Conservation (phyloP, 2,888 invertebrate genomes). For the Heteropelma amictum region DNA sequence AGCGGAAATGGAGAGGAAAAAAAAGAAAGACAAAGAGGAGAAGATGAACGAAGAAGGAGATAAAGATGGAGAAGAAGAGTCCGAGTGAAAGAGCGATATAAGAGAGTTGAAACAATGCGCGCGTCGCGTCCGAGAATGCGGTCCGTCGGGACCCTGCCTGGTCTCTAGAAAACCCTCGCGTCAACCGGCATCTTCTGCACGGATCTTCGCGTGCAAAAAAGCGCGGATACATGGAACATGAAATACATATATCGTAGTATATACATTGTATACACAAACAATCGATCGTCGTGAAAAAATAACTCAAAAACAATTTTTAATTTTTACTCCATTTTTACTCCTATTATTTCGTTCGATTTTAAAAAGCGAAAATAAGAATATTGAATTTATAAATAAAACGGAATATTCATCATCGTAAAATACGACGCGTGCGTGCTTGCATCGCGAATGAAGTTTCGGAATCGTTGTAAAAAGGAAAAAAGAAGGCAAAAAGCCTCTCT, state of each 20-base stretch:
- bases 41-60: constrained; percentile 49
- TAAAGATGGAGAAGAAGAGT: constrained; percentile 59
- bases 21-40: constrained; percentile 28
- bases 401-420: not conserved
- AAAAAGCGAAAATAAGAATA: too few relatives aligned
- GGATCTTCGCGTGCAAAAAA: constrained; percentile 33
- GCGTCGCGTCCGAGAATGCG: constrained; percentile 77
- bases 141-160: constrained; percentile 73
- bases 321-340: not conserved
- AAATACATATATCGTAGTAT: constrained; percentile 32
- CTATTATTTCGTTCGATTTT: too few relatives aligned
- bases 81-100: constrained; percentile 52
- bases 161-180: constrained; percentile 52
- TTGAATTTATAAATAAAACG: not conserved
- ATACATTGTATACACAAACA: not conserved
- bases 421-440: constrained; percentile 32
- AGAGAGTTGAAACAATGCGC: constrained; percentile 73
- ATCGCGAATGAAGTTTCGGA: constrained; percentile 36
- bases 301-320: constrained; percentile 15
- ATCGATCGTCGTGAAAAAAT: constrained; percentile 22
- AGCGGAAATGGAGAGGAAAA: constrained; percentile 43
- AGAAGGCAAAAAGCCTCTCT: constrained; percentile 24
- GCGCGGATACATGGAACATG: constrained; percentile 16
- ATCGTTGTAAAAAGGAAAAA: constrained; percentile 21
- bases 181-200: constrained; percentile 52